Base-by-base conservation (phyloP, 2,888 invertebrate genomes). In the Trichopoda pennipes region DNA sequence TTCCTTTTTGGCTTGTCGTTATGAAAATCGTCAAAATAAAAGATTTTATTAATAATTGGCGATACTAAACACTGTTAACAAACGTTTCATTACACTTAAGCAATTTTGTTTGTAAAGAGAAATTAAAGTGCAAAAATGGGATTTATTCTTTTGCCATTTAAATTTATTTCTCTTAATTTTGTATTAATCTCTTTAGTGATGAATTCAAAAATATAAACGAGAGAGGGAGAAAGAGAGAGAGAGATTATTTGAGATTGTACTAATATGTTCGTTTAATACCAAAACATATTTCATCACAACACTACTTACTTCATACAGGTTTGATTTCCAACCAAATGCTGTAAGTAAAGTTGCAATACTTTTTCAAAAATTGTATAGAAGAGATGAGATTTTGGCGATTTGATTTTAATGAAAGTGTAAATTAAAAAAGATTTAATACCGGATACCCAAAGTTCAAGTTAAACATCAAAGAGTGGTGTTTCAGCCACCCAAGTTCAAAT, bases 101-200 rank as follows among this genome's bases (percentile, higher is more conserved):
- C 38, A 38, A 38, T 38, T 38, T 38, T 44, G 42, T n/a, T n/a
- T 44, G 42, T n/a, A 16, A 1, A 44, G 14, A 38, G 10, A 14
- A 14, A 10, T 2, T 1, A 38, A 14, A 3, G 42, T 1, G 6
- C 4, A n/a, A 16, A 44, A 6, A 38, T 2, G 38, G 6, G 17
- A 17, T 49, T 49, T 49, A 9, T 19, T 49, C n/a, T 17, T 9
- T 49, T 28, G 4, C 8, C 4, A 28, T 4, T 4, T 49, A 7
- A 17, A n/a, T 49, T 17, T 17, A 23, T 17, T 32, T 10, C 28
- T 60, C 72, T 60, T 23, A 9, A 23, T 10, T 8, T 14, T 9
- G 28, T 28, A 19, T 1, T 6, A 0, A 28, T 42, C 61, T 72
- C 72, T 61, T 53, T 14, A 53, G 61, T 61, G 72, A 61, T 72